phyloP scores from a whole-genome alignment of 1,140 invertebrate species.

The Macrobrachium nipponense region DNA sequence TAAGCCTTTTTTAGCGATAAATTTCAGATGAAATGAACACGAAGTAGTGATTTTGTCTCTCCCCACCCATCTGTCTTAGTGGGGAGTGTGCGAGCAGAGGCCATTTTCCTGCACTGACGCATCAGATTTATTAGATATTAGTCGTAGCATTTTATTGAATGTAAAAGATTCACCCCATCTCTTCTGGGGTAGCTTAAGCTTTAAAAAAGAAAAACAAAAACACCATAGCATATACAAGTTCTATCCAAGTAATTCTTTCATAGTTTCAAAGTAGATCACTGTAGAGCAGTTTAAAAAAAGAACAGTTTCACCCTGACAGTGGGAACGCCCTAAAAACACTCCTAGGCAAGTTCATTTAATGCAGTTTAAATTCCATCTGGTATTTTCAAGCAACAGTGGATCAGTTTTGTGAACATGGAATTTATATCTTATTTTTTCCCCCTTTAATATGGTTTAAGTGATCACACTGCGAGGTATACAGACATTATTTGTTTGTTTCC shows the following conservation, averaged over 20 bases:
- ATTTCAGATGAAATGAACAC: neutral
- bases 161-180: constrained; percentile 55
- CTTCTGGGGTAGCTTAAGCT: constrained; percentile 57
- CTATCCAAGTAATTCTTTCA: constrained; percentile 40
- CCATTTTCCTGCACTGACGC: constrained; percentile 30
- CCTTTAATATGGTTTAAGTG: neutral
- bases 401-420: no score
- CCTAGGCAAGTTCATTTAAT: no score
- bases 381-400: no score
- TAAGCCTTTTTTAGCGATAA: constrained; percentile 5
- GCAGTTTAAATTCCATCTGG: no score
- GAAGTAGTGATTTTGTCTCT: neutral
- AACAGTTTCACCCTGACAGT: constrained; percentile 45
- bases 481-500: constrained; percentile 8
- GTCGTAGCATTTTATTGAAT: constrained; percentile 55
- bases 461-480: neutral
- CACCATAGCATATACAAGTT: constrained; percentile 59
- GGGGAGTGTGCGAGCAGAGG: neutral
- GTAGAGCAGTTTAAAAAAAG: constrained; percentile 44
- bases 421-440: neutral
- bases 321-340: no score
- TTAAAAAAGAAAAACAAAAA: constrained; percentile 41
- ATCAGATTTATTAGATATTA: constrained; percentile 26
- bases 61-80: neutral
- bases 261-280: constrained; percentile 32